Percentiles rank a stretch among this genome's conserved stretches.
Conservation (phyloP, 2,113 vertebrate genomes). For the Chinchilla lanigera region DNA sequence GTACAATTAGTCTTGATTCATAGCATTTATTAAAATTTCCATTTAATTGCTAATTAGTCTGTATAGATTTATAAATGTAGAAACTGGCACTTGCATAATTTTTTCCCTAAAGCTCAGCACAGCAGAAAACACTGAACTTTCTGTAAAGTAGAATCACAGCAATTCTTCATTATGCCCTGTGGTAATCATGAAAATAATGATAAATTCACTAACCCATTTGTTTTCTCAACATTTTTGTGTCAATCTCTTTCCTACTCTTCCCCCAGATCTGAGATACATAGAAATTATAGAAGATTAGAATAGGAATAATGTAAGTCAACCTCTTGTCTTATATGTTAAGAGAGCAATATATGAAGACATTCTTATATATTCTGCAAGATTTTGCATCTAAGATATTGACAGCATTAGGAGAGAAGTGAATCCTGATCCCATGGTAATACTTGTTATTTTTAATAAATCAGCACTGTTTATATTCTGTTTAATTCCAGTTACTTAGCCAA, state of each 20-base stretch:
- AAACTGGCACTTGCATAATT: slow-evolving; percentile 54
- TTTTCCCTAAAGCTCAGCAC: slow-evolving; percentile 41
- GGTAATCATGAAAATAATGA: slow-evolving; percentile 67
- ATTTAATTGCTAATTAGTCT: slow-evolving; percentile 83
- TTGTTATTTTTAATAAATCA: neutral
- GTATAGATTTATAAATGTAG: slow-evolving; percentile 79
- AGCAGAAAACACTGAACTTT: slow-evolving; percentile 63
- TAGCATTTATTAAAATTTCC: slow-evolving; percentile 81
- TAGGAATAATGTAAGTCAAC: neutral
- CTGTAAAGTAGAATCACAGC: slow-evolving; percentile 49
- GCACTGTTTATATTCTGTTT: neutral
- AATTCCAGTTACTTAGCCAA: neutral
- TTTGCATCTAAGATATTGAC: neutral
- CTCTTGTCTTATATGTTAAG: neutral
- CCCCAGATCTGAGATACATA: neutral
- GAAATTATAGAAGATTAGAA: neutral
- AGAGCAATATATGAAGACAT: neutral
- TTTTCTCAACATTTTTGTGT: slow-evolving; percentile 54
- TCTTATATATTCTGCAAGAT: neutral
- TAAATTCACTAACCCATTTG: slow-evolving; percentile 53
- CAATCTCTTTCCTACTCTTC: neutral
- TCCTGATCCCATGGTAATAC: neutral
- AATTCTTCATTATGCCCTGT: slow-evolving; percentile 66
- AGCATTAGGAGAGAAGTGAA: neutral
- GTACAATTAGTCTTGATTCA: slow-evolving; percentile 79